Base-by-base conservation (phyloP, 2,797 vertebrate genomes). In the Rallus crepitans region DNA sequence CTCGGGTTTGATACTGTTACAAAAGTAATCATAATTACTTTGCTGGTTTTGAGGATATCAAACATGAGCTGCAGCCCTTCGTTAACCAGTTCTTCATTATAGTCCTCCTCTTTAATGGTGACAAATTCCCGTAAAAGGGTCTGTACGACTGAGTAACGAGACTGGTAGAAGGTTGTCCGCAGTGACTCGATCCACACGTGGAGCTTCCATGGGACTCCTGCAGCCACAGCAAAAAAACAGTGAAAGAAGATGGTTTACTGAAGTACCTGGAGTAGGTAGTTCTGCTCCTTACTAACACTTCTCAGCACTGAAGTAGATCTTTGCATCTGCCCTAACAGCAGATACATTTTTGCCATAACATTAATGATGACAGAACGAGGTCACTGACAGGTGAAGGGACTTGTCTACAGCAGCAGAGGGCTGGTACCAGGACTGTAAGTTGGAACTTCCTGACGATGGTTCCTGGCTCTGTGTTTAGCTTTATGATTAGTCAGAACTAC, bases 111-210 rank as follows among this genome's bases (percentile, higher is more conserved):
- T 87, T 98, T 98, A 94, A 99, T 99, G 57, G 98, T 98, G 96
- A 97, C 96, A 93, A 99, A 99, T 93, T 99, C 99, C 92, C 98
- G 93, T 47, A 99, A 97, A 47, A 99, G 98, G 21, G 98, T 98
- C 72, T 99, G 99, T 8, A 98, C 98, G 35, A 99, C 98, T 0
- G 98, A 98, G 33, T 98, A 98, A 53, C 99, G 98, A 1, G 99
- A 99, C 97, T 99, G 99, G 68, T 98, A 98, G 98, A 99, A 99
- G 50, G 99, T 99, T 15, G 98, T 99, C 47, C 98, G 98, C 11
- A 99, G 98, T 1, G 99, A 99, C 94, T 99, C 99, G 8, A 99
- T 98, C 99, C 99, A 99, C 83, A 99, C 98, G 0, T 99, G 99
- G 16, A 99, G 98, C 95, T 99, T 99, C 99, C 99, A 99, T 3